Base-by-base conservation (phyloP, 2,888 invertebrate species). In the Pimpla rufipes region DNA sequence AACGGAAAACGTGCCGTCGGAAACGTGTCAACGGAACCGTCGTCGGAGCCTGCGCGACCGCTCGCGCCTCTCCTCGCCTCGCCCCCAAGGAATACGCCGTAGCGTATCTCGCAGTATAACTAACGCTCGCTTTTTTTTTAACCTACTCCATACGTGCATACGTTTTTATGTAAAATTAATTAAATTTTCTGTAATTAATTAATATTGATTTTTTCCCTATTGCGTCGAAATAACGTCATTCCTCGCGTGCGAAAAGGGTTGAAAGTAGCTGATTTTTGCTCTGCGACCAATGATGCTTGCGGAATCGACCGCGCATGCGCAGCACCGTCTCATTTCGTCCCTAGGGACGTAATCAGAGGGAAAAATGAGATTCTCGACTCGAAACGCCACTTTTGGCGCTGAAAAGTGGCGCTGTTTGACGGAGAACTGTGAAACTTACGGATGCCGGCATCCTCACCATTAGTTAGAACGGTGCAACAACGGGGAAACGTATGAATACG, bases 161-260 rank as follows among this genome's bases (percentile, higher is more conserved):
- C n/a, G n/a, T n/a, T n/a, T n/a, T n/a, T n/a, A n/a, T n/a, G n/a
- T n/a, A n/a, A n/a, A n/a, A n/a, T n/a, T n/a, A n/a, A n/a, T n/a
- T n/a, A n/a, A n/a, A n/a, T n/a, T n/a, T n/a, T n/a, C n/a, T n/a
- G n/a, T n/a, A n/a, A n/a, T n/a, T n/a, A n/a, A n/a, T n/a, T n/a
- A n/a, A n/a, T n/a, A n/a, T n/a, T n/a, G n/a, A n/a, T 59, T 59
- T 59, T 59, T 59, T 59, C 59, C 59, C 59, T 13, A 59, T 35
- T 59, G 59, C 59, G 59, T 37, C 16, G 16, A n/a, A 59, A 59
- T 59, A 37, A 4, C 11, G 52, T 52, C 45, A 45, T 45, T 45
- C 45, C 45, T 45, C 45, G 45, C 45, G 45, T 45, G 45, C 55
- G 23, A 55, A 23, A 23, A 55, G 6, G 55, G 23, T 55, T 11